A percentile compares a stretch with the other conserved stretches of the same genome.
phyloP scores from a whole-genome alignment of 2,888 invertebrate genomes.

The Eretmocerus hayati region DNA sequence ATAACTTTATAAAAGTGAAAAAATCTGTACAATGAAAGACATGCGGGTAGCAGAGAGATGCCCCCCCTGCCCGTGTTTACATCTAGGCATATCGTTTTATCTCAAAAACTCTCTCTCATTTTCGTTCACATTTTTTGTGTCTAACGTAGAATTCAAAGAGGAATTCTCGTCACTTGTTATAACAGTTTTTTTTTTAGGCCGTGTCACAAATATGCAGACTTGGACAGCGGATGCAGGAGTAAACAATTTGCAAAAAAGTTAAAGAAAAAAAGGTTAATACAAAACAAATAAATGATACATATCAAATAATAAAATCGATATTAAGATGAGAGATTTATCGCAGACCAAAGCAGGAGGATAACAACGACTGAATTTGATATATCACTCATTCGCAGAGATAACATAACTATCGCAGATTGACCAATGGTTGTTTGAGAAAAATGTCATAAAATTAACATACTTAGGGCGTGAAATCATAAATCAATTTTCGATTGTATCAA shows the following conservation, averaged over 20 bases:
- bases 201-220: constrained; percentile 26
- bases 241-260: constrained; percentile 13
- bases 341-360: constrained; percentile 30
- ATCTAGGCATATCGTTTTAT: constrained; percentile 29
- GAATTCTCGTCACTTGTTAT: constrained; percentile 7
- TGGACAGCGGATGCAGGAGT: constrained; percentile 28
- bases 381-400: constrained; percentile 15
- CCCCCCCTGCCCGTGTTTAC: constrained; percentile 42
- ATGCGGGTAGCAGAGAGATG: constrained; percentile 47
- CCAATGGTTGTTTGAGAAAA: constrained; percentile 24
- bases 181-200: constrained; percentile 10
- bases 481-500: too few relatives aligned
- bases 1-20: constrained; percentile 47
- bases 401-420: constrained; percentile 19
- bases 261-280: constrained; percentile 4
- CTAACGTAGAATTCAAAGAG: constrained; percentile 11
- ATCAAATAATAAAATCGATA: neutral
- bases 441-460: constrained; percentile 22
- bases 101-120: constrained; percentile 20
- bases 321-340: too few relatives aligned
- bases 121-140: constrained; percentile 19
- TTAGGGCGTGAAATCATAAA: constrained; percentile 31
- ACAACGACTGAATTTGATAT: constrained; percentile 6
- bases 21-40: constrained; percentile 49
- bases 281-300: too few relatives aligned